Evolutionary conservation across 2,797 vertebrate species (phyloP), one percentile per base, ranked within the genome.

Genomic region (Antennarius maculatus): DNA sequence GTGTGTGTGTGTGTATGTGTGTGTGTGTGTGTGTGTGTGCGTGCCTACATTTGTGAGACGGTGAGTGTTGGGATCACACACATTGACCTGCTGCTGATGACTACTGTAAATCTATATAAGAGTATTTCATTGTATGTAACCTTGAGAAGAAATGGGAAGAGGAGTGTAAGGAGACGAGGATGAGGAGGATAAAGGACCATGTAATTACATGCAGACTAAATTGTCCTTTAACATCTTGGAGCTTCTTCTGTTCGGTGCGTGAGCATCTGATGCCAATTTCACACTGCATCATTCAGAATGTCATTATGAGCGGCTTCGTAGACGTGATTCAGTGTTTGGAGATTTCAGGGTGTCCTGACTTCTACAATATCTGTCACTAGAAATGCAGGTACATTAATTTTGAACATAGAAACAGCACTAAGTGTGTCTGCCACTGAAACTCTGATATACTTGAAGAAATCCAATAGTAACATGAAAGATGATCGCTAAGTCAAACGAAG

Each of bases 311-410:
- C 23, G 6, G 29, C n/a, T 16, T 41, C 16, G 1, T 4, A 56
- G 9, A 42, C 13, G 13, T 43, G 6, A 46, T 46, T 6, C 7
- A n/a, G 42, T 3, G 39, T 29, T 11, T 61, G 18, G 18, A 13
- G 34, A 42, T 61, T 37, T 61, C 46, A 12, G n/a, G 29, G 13
- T 27, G 18, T 27, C 54, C 37, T 56, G 54, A 60, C 29, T 11
- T 59, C 27, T 18, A 12, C 6, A 2, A 3, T n/a, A 10, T 6
- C 7, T 28, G 6, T 29, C 27, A 51, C 15, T 5, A 17, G 28
- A 29, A 16, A 1, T 23, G 23, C 23, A 23, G 23, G 23, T 23
- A 23, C 23, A 23, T 23, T 23, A 23, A 23, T 23, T 23, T 23
- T 23, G 23, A 23, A 29, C 7, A 3, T 8, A 15, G 10, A 31